Percentiles rank a stretch among this genome's conserved stretches.
These are phyloP conservation scores for Candoia aspera DNA, from an alignment of 2,113 vertebrate genomes.

Conservation along the genomic window DNA sequence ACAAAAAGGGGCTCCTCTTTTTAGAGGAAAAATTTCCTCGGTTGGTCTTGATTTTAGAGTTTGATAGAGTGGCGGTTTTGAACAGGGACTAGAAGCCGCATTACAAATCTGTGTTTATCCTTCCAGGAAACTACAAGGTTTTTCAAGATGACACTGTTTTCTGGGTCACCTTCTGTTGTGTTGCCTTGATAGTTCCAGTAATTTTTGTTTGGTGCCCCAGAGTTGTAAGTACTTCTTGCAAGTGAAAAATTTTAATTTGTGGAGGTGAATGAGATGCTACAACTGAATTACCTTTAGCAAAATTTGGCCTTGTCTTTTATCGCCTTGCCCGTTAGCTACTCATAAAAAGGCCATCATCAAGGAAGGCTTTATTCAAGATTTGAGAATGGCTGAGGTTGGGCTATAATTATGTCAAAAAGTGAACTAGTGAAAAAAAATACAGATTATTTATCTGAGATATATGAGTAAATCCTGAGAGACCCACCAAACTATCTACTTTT, in stretches of 20 bases:
- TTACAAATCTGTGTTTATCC: constrained; percentile 6
- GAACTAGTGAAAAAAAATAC: neutral
- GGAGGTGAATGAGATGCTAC: neutral
- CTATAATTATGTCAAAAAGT: neutral
- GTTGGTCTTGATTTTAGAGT: neutral
- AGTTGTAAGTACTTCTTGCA: constrained; percentile 78
- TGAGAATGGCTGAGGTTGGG: neutral
- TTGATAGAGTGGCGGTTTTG: neutral
- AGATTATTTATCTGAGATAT: too few species aligned
- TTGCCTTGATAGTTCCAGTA: constrained; percentile 79
- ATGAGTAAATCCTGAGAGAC: neutral
- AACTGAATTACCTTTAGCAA: neutral
- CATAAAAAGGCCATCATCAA: neutral
- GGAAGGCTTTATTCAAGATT: neutral
- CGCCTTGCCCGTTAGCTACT: neutral
- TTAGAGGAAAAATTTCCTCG: neutral
- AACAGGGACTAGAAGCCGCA: neutral
- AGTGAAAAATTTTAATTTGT: neutral
- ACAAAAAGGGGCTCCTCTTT: too few species aligned
- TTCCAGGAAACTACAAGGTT: constrained; percentile 81
- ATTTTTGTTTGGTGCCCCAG: constrained; percentile 86
- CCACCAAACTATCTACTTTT: neutral
- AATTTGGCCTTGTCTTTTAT: neutral
- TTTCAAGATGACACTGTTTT: constrained; percentile 84
- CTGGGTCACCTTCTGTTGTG: constrained; percentile 87